Evolutionary conservation across 2,888 invertebrate genomes (phyloP).

Genomic region (Neocrepidodera transversa): DNA sequence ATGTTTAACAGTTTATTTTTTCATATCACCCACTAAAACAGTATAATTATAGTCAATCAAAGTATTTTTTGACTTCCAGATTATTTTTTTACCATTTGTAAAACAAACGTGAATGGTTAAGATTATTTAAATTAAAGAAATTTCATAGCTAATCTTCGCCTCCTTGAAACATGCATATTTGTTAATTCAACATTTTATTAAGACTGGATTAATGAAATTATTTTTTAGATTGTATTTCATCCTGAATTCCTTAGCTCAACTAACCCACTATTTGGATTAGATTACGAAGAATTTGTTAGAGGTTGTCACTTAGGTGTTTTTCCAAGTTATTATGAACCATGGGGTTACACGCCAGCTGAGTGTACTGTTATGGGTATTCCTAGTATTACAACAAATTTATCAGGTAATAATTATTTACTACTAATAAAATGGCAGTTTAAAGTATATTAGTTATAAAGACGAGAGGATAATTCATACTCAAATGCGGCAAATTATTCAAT

Average conservation of each 20-base stretch:
- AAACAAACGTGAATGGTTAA: too few species aligned
- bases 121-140: too few species aligned
- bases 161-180: neutral
- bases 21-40: too few species aligned
- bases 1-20: too few species aligned
- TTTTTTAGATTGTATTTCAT: conserved; percentile 90
- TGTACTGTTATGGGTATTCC: conserved; percentile 99
- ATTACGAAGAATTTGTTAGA: conserved; percentile 98
- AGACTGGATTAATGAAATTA: neutral
- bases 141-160: too few species aligned
- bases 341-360: conserved; percentile 99
- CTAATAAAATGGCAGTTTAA: too few species aligned
- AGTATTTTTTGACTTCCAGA: too few species aligned
- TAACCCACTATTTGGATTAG: conserved; percentile 95
- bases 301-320: conserved; percentile 99
- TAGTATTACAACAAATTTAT: conserved; percentile 95
- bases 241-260: conserved; percentile 98
- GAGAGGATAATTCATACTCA: too few species aligned
- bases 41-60: too few species aligned
- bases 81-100: too few species aligned
- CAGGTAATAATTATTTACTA: conserved; percentile 67
- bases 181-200: neutral
- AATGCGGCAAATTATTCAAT: too few species aligned
- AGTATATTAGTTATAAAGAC: too few species aligned
- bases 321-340: conserved; percentile 99